These are phyloP conservation scores for Carollia perspicillata DNA, from an alignment of 2,113 vertebrate species.

Conservation along the genomic window DNA sequence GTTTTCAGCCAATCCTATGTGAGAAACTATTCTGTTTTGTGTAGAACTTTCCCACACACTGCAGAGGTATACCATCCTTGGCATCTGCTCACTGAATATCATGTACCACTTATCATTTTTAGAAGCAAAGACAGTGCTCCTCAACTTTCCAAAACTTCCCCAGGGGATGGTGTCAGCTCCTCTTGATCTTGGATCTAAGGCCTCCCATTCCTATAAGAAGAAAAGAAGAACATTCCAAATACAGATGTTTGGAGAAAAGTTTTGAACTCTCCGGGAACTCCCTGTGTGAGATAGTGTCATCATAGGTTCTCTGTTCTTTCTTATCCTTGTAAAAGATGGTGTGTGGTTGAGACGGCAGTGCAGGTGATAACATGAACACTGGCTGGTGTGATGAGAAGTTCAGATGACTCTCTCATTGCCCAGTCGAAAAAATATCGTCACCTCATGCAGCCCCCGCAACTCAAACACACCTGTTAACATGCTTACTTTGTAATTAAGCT, in stretches of 20 bases:
- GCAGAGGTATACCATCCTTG: neutral
- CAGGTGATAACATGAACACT: neutral
- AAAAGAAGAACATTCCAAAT: neutral
- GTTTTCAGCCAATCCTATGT: neutral
- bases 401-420: neutral
- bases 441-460: neutral
- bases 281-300: neutral
- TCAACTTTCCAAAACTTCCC: neutral
- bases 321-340: neutral
- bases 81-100: neutral
- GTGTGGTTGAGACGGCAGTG: neutral
- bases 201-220: neutral
- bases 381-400: neutral
- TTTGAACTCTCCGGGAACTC: neutral
- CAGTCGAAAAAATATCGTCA: neutral
- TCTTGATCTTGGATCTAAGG: neutral
- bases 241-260: neutral
- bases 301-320: neutral
- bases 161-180: rapidly evolving
- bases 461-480: neutral
- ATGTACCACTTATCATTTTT: neutral
- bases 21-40: neutral
- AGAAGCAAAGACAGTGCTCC: neutral
- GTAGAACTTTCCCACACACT: neutral
- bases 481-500: neutral